phyloP scores from a whole-genome alignment of 2,888 invertebrate genomes.

The Drosophila neutralis region DNA sequence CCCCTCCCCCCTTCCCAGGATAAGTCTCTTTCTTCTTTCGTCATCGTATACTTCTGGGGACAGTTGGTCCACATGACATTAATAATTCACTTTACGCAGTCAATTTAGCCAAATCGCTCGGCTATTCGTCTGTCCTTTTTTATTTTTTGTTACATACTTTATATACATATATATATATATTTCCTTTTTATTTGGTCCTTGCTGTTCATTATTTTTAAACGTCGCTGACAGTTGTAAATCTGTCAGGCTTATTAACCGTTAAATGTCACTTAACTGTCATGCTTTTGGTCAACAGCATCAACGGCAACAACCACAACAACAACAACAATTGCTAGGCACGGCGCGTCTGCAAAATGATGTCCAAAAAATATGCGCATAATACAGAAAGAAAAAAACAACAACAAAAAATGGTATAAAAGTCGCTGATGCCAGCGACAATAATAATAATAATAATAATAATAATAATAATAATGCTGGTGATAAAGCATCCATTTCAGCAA shows the following conservation, averaged over 20 bases:
- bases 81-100: constrained; percentile 80
- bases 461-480: constrained; percentile 47
- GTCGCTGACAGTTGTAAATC: constrained; percentile 78
- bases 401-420: constrained; percentile 54
- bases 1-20: neutral
- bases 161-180: constrained; percentile 11
- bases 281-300: constrained; percentile 56
- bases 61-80: constrained; percentile 68
- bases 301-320: constrained; percentile 25
- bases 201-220: constrained; percentile 78
- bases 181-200: constrained; percentile 41
- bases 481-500: constrained; percentile 57
- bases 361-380: constrained; percentile 76
- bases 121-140: constrained; percentile 48
- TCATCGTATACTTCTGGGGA: constrained; percentile 1
- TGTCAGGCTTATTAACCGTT: constrained; percentile 81
- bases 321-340: constrained; percentile 25
- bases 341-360: constrained; percentile 45
- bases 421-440: constrained; percentile 33
- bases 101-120: constrained; percentile 77
- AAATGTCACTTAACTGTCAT: constrained; percentile 81
- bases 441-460: neutral
- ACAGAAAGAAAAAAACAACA: constrained; percentile 38
- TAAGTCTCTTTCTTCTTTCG: neutral
- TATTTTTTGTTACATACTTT: constrained; percentile 8